Evolutionary conservation across 2,113 vertebrate species (phyloP).

Genomic region (Gymnogyps californianus): DNA sequence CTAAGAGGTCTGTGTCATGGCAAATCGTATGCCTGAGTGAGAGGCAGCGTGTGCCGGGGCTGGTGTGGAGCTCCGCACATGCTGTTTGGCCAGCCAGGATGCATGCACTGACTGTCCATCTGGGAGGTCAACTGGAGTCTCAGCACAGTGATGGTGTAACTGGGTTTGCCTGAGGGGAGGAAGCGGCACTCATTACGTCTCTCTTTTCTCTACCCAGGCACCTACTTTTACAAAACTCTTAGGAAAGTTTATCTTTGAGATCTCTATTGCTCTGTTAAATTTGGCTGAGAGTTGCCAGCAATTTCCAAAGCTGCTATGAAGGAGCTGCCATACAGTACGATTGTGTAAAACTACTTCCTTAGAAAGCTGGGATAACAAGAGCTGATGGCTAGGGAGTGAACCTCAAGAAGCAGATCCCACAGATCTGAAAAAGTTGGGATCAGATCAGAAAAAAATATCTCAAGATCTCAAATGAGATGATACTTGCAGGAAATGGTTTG

Average conservation of each 20-base stretch:
- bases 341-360: background rate
- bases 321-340: background rate
- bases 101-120: background rate
- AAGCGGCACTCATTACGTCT: background rate
- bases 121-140: background rate
- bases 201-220: background rate
- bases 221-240: background rate
- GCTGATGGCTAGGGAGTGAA: background rate
- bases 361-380: background rate
- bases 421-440: background rate
- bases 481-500: background rate
- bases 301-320: background rate
- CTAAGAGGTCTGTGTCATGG: background rate
- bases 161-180: background rate
- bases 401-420: background rate
- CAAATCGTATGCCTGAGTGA: background rate
- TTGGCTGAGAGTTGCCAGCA: background rate
- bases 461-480: background rate
- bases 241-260: background rate
- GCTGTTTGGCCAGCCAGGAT: background rate
- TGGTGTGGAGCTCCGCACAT: background rate
- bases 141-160: background rate
- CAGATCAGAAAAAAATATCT: background rate
- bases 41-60: background rate
- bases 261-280: background rate